Evolutionary conservation across 2,113 vertebrate species (phyloP).

Genomic region (Psittacara wagleri): DNA sequence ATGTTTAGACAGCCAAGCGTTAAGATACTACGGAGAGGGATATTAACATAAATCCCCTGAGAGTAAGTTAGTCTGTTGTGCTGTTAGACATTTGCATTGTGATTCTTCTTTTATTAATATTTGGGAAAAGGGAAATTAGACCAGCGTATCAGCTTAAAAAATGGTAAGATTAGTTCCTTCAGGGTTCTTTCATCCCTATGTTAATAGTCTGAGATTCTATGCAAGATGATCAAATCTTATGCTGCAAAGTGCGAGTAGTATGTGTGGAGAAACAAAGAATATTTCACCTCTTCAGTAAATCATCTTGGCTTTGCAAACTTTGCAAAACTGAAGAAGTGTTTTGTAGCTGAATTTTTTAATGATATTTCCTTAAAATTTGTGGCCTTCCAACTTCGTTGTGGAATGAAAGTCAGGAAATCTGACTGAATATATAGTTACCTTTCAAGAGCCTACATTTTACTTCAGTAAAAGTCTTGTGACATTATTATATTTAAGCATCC

Average conservation of each 20-base stretch:
- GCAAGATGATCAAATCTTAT: not conserved
- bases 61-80: not conserved
- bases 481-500: conserved; percentile 70
- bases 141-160: not conserved
- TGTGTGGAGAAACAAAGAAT: not conserved
- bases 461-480: conserved; percentile 76
- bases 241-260: not conserved
- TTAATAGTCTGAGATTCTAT: not conserved
- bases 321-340: not conserved
- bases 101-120: not conserved
- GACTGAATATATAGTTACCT: conserved; percentile 44
- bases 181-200: not conserved
- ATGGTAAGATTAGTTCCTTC: not conserved
- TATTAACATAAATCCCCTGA: not conserved
- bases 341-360: not conserved
- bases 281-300: not conserved
- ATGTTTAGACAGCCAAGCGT: not conserved
- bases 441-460: conserved; percentile 68
- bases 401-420: conserved; percentile 71
- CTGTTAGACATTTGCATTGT: not conserved
- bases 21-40: not conserved
- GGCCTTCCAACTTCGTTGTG: conserved; percentile 43
- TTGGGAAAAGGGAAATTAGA: not conserved
- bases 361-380: not conserved
- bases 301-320: not conserved